Evolutionary conservation across 1,140 invertebrate species (phyloP).

Genomic region (Pemphigus obesinymphae): DNA sequence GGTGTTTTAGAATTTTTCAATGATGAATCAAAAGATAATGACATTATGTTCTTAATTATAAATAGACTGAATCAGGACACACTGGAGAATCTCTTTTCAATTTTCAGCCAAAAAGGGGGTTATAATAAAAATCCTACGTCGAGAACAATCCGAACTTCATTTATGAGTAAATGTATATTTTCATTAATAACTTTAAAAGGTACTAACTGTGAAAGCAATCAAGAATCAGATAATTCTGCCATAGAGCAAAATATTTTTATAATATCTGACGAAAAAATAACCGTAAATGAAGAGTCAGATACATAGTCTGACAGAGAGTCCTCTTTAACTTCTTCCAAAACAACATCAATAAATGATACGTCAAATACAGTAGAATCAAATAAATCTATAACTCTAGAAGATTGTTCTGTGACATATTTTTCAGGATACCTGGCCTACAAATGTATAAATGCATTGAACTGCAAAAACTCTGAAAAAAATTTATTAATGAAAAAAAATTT

Average conservation of each 20-base stretch:
- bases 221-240: too few relatives aligned
- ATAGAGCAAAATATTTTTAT: background rate
- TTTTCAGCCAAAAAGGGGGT: background rate
- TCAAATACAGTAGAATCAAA: too few relatives aligned
- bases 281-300: background rate
- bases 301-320: background rate
- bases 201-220: background rate
- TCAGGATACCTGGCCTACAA: too few relatives aligned
- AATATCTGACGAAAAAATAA: background rate
- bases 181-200: constrained; percentile 43
- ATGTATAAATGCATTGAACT: background rate
- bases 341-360: too few relatives aligned
- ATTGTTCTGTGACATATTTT: too few relatives aligned
- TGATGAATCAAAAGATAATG: background rate
- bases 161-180: too few relatives aligned
- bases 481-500: background rate
- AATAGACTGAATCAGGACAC: background rate
- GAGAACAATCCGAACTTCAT: too few relatives aligned
- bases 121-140: too few relatives aligned
- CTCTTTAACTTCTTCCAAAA: background rate
- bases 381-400: too few relatives aligned
- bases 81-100: background rate
- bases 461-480: background rate
- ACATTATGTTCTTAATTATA: background rate
- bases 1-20: background rate